Conservation (phyloP, 2,797 vertebrate species). For the Enteromius argenteus region DNA sequence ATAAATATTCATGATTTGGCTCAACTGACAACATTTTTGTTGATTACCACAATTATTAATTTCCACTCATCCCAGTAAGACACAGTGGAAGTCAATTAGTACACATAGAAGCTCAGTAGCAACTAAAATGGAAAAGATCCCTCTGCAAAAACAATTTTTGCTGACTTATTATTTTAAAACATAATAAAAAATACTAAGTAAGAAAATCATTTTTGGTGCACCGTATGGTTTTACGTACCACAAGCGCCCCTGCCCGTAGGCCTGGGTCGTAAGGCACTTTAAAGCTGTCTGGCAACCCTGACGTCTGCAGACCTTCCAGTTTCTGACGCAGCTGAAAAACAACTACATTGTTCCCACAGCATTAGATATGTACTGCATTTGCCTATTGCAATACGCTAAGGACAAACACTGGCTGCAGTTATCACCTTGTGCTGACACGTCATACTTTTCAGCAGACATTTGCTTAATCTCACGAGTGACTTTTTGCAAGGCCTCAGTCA, state of each 20-base stretch:
- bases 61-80: background rate
- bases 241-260: conserved; percentile 89
- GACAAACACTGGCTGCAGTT: background rate
- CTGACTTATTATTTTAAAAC: too few species aligned
- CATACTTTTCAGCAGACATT: conserved; percentile 93
- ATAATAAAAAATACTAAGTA: too few species aligned
- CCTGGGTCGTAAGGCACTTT: conserved; percentile 95
- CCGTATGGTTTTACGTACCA: conserved; percentile 78
- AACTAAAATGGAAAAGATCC: conserved; percentile 3
- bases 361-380: conserved; percentile 3
- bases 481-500: conserved; percentile 92
- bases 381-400: background rate
- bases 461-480: conserved; percentile 94
- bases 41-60: background rate
- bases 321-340: conserved; percentile 93
- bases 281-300: conserved; percentile 89
- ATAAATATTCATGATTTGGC: background rate
- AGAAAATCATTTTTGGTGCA: too few species aligned
- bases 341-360: conserved; percentile 74
- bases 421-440: conserved; percentile 93
- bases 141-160: too few species aligned
- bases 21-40: background rate
- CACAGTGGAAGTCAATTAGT: background rate
- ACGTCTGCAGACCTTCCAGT: conserved; percentile 89
- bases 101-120: background rate